Base-by-base conservation (phyloP, 2,797 vertebrate genomes). In the Centropyge bicolor region DNA sequence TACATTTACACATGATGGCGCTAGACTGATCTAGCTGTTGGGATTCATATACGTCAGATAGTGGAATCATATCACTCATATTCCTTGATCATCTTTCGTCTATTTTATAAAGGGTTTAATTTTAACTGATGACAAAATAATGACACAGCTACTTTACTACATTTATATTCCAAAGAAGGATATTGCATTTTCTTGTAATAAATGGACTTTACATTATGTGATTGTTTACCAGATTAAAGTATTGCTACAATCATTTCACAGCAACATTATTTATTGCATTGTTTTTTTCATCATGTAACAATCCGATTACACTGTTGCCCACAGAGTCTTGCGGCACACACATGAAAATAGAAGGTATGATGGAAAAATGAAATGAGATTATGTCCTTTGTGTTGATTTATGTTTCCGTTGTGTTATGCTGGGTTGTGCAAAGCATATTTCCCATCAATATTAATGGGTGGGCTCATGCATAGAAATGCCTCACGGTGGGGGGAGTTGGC, bases 401-500 rank as follows among this genome's bases (percentile, higher is more conserved):
- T 59, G 16, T 51, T 51, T n/a, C 57, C 31, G 13, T 52, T 70
- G 19, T 22, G 43, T 65, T 64, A 1, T 1, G 16, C 64, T 22
- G 40, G 19, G 12, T 45, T 40, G 19, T 41, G 22, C 13, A 14
- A 72, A 73, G 13, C n/a, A 20, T 51, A 35, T 63, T 75, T 49
- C 20, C 41, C 27, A 82, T 88, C 70, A 82, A 74, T 81, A 85
- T 81, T 74, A 75, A 84, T 65, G 72, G 45, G 10, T 19, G 43
- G 52, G 45, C 52, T 84, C 66, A 62, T 45, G 68, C 63, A 59
- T 43, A 76, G 80, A 77, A 64, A 61, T 51, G 73, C 43, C 72
- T 69, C 8, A 13, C 19, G 62, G n/a, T n/a, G 80, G 62, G 52
- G 38, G 69, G 73, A 64, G 51, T 48, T 8, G 10, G 36, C 48